These are phyloP conservation scores for Drosophila crucigera DNA, from an alignment of 2,888 invertebrate species.

Conservation along the genomic window DNA sequence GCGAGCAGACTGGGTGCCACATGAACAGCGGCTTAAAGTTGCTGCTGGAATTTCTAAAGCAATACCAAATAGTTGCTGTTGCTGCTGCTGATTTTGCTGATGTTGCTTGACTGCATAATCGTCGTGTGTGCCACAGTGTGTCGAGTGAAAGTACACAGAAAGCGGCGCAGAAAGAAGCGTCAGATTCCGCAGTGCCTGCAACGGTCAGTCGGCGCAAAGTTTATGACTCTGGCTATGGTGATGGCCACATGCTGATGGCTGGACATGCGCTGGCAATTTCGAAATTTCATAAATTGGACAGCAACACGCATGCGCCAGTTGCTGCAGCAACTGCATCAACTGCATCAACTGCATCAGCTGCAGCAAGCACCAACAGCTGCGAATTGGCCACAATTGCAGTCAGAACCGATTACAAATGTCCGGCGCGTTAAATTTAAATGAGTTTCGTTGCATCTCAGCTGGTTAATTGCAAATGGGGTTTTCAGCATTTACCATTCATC, in stretches of 20 bases:
- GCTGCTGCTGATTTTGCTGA: constrained; percentile 25
- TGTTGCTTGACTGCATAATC: constrained; percentile 74
- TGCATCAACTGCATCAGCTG: constrained; percentile 32
- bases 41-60: constrained; percentile 62
- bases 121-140: constrained; percentile 56
- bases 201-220: constrained; percentile 50
- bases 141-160: constrained; percentile 71
- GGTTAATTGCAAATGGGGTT: constrained; percentile 64
- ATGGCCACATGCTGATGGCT: constrained; percentile 61
- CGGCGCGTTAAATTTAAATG: constrained; percentile 39
- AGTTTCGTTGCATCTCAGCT: constrained; percentile 39
- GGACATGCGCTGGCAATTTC: constrained; percentile 62
- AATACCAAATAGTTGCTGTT: constrained; percentile 27
- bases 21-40: constrained; percentile 40
- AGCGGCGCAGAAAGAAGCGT: constrained; percentile 47
- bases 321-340: constrained; percentile 40
- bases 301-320: constrained; percentile 73
- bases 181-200: constrained; percentile 40
- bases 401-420: constrained; percentile 63
- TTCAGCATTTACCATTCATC: constrained; percentile 35
- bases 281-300: constrained; percentile 68
- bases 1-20: constrained; percentile 58
- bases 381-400: constrained; percentile 52
- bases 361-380: constrained; percentile 29
- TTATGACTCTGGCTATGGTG: constrained; percentile 42